Percentiles rank a stretch among this genome's conserved stretches.
Conservation (phyloP, 2,888 invertebrate species). For the Sinohyriopsis cumingii region DNA sequence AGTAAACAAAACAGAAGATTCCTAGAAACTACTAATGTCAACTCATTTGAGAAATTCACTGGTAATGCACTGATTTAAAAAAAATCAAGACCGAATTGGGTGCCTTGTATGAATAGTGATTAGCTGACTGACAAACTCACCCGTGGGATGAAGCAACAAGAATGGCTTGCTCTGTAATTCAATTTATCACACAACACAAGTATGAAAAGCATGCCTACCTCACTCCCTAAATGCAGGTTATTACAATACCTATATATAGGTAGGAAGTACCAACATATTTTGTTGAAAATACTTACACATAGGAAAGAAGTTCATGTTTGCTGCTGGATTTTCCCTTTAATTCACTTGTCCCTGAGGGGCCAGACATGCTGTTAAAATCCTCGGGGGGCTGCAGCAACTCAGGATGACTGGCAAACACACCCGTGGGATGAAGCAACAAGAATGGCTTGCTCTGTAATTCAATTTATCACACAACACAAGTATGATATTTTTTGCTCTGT, state of each 20-base stretch:
- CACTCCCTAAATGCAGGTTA: no score
- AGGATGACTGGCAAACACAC: conserved; percentile 88
- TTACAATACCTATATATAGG: no score
- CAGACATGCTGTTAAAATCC: conserved; percentile 34
- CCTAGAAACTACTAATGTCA: no score
- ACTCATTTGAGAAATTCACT: no score
- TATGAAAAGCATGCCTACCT: neutral
- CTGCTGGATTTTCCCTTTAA: conserved; percentile 75
- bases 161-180: conserved; percentile 85
- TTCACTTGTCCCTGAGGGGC: conserved; percentile 42
- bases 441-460: conserved; percentile 85
- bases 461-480: neutral
- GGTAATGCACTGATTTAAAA: no score
- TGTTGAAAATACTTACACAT: conserved; percentile 79
- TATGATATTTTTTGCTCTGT: neutral
- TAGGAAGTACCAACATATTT: neutral
- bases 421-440: conserved; percentile 90
- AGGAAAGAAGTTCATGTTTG: conserved; percentile 89
- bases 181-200: neutral
- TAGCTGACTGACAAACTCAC: conserved; percentile 89
- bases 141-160: conserved; percentile 90
- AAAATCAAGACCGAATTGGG: no score
- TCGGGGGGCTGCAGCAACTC: conserved; percentile 82
- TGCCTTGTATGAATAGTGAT: no score
- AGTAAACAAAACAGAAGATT: no score